Evolutionary conservation across 1,140 invertebrate genomes (phyloP), one percentile per base, ranked within the genome.

Genomic region (Plutomurus gul): DNA sequence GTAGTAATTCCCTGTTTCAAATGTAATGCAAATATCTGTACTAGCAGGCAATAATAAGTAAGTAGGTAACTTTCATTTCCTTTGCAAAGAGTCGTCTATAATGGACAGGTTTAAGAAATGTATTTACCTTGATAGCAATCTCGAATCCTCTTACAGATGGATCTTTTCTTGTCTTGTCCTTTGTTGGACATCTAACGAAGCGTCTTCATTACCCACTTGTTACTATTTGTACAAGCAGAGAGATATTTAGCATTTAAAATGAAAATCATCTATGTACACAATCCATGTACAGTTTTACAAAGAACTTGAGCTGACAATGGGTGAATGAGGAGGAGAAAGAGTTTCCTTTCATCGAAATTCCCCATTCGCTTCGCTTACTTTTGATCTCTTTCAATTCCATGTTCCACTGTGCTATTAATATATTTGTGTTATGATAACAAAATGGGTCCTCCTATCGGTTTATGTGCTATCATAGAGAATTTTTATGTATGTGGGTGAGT

Each of bases 51-150:
- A 65, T 33, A 65, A n/a, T 65, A 65, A 65, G 56, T 27, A 65
- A 65, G 56, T 65, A 65, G 56, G 56, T 36, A 65, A 30, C 56
- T 65, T 65, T 65, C 56, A 65, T 65, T 65, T 65, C 56, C 36
- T 65, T 65, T 65, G n/a, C n/a, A n/a, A n/a, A n/a, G n/a, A n/a
- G n/a, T n/a, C n/a, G n/a, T n/a, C n/a, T n/a, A n/a, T n/a, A n/a
- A n/a, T n/a, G n/a, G n/a, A n/a, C n/a, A n/a, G n/a, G n/a, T n/a
- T n/a, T n/a, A n/a, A n/a, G n/a, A n/a, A n/a, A n/a, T n/a, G n/a
- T n/a, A n/a, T n/a, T n/a, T n/a, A n/a, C n/a, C n/a, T n/a, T n/a
- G n/a, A n/a, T n/a, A n/a, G n/a, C n/a, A n/a, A n/a, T n/a, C n/a
- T n/a, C n/a, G n/a, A n/a, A n/a, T n/a, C n/a, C n/a, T n/a, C n/a